These are phyloP conservation scores for Toxotes lorentzi DNA, from an alignment of 2,797 vertebrate species.

Conservation along the genomic window DNA sequence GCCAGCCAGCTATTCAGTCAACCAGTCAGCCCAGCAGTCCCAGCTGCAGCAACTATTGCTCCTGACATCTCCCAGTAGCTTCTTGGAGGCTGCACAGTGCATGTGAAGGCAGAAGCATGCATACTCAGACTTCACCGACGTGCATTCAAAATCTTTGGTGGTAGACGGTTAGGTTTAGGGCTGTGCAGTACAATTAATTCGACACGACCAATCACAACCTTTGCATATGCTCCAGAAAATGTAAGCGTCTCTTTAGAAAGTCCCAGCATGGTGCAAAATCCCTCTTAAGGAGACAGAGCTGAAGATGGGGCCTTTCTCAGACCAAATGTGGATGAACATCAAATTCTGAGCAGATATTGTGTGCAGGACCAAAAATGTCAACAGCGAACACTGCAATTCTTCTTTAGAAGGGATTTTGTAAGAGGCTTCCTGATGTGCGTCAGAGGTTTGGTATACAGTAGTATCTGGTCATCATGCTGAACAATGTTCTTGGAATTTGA, in stretches of 20 bases:
- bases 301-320: background rate
- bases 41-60: conserved; percentile 44
- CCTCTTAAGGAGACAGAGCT: conserved; percentile 26
- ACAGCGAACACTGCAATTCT: conserved; percentile 22
- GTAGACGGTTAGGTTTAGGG: background rate
- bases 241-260: background rate
- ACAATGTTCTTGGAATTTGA: conserved; percentile 14
- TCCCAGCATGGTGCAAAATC: background rate
- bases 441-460: conserved; percentile 25
- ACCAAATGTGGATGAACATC: conserved; percentile 25
- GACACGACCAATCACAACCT: background rate
- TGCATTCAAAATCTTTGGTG: conserved; percentile 30
- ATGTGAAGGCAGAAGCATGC: conserved; percentile 14
- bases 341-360: conserved; percentile 6
- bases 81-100: conserved; percentile 22
- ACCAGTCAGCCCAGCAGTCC: conserved; percentile 19
- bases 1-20: conserved; percentile 35
- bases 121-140: conserved; percentile 30
- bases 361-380: conserved; percentile 39
- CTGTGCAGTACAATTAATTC: background rate
- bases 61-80: conserved; percentile 29
- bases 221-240: background rate
- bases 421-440: conserved; percentile 17
- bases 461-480: conserved; percentile 26
- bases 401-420: conserved; percentile 9